Evolutionary conservation across 2,113 vertebrate genomes (phyloP).

Genomic region (Leucosticte australis): DNA sequence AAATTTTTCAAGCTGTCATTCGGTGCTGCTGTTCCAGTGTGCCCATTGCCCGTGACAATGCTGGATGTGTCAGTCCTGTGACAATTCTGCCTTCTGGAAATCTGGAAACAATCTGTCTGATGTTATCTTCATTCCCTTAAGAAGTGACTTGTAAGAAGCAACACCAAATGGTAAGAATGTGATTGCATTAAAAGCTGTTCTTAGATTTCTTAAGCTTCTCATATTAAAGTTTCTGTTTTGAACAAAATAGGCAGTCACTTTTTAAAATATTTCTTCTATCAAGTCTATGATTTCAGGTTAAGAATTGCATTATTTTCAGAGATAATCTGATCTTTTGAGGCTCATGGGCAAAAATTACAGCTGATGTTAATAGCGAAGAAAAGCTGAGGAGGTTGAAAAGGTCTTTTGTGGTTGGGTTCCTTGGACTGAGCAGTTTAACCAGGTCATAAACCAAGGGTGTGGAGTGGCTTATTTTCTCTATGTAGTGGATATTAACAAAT

Average conservation of each 20-base stretch:
- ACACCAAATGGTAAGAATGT: not conserved
- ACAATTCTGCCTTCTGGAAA: not conserved
- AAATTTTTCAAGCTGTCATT: not conserved
- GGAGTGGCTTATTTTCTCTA: not conserved
- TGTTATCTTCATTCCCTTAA: not conserved
- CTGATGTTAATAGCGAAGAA: not conserved
- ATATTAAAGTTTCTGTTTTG: not conserved
- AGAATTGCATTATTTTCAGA: not conserved
- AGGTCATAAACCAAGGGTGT: not conserved
- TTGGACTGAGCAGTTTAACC: not conserved
- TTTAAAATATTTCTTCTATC: not conserved
- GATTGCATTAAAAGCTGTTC: not conserved
- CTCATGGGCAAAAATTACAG: not conserved
- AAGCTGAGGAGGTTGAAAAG: not conserved
- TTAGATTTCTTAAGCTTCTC: not conserved
- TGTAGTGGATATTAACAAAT: not conserved
- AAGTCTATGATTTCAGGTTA: not conserved
- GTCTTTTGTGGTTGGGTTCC: not conserved
- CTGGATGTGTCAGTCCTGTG: not conserved
- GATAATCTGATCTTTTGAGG: not conserved
- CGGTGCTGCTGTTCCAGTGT: not conserved
- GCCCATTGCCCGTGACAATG: not conserved
- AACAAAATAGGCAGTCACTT: not conserved
- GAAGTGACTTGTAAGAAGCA: not conserved
- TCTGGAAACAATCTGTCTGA: not conserved